phyloP scores from a whole-genome alignment of 2,888 invertebrate genomes.

The Mesochorus sp. region DNA sequence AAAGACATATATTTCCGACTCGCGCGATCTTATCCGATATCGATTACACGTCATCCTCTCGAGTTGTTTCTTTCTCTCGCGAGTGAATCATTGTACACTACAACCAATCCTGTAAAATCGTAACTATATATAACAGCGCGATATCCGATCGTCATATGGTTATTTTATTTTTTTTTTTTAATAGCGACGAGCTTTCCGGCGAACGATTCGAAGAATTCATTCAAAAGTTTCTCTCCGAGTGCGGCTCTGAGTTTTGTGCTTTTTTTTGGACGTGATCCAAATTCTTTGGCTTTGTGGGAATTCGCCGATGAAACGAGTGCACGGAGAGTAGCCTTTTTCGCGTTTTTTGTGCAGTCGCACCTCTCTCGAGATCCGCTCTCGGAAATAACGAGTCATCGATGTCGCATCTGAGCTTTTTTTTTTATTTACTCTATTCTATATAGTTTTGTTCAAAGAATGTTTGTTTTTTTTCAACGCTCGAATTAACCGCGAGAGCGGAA shows the following conservation, averaged over 20 bases:
- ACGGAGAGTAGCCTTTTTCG: slow-evolving; percentile 9
- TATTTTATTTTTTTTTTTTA: not conserved
- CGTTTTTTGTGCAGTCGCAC: not conserved
- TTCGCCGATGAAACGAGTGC: slow-evolving; percentile 34
- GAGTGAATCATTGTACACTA: slow-evolving; percentile 25
- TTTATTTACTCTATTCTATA: no score
- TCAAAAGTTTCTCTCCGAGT: slow-evolving; percentile 25
- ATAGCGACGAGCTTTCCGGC: not conserved
- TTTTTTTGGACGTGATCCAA: slow-evolving; percentile 42
- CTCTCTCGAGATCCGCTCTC: no score
- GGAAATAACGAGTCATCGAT: not conserved
- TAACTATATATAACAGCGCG: no score
- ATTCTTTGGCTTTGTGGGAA: slow-evolving; percentile 26
- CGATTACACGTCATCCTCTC: slow-evolving; percentile 1
- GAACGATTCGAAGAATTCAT: slow-evolving; percentile 37
- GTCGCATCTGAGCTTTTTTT: not conserved
- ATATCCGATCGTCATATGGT: no score
- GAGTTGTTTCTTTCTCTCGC: not conserved
- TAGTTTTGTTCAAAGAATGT: no score
- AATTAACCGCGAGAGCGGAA: slow-evolving; percentile 14
- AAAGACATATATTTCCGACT: slow-evolving; percentile 8
- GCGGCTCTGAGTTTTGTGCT: not conserved
- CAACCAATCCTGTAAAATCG: not conserved
- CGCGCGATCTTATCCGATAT: slow-evolving; percentile 28
- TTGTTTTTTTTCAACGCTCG: not conserved